phyloP scores from a whole-genome alignment of 2,888 invertebrate species.

The Drosophila neotestacea region DNA sequence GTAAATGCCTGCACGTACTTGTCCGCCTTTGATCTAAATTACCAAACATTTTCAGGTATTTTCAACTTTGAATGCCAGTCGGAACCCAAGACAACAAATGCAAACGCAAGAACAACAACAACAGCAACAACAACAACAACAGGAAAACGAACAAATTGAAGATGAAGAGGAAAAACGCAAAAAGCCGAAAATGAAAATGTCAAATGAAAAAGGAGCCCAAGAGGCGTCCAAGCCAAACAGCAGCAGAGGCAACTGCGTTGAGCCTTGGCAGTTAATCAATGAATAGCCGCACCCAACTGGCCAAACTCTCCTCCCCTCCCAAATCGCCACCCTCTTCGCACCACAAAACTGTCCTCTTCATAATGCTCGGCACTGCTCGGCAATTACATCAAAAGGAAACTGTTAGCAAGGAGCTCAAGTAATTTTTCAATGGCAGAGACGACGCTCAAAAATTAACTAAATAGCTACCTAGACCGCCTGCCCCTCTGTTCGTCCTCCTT shows the following conservation, averaged over 20 bases:
- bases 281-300: constrained; percentile 46
- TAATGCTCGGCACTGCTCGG: constrained; percentile 17
- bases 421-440: constrained; percentile 59
- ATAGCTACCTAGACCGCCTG: constrained; percentile 39
- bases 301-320: neutral
- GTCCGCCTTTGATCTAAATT: constrained; percentile 75
- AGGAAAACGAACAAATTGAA: neutral
- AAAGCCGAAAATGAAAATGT: constrained; percentile 60
- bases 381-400: constrained; percentile 76
- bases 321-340: neutral
- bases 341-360: too few species aligned
- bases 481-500: neutral
- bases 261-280: constrained; percentile 70
- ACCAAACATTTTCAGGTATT: constrained; percentile 78
- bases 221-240: neutral
- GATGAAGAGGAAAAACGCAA: constrained; percentile 17
- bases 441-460: constrained; percentile 69
- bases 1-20: constrained; percentile 68
- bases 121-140: constrained; percentile 12
- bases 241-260: constrained; percentile 7
- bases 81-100: constrained; percentile 51
- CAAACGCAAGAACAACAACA: constrained; percentile 18
- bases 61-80: constrained; percentile 72
- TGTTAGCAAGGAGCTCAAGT: constrained; percentile 45
- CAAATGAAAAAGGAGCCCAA: constrained; percentile 57